Evolutionary conservation across 1,140 invertebrate species (phyloP).

Genomic region (Mylabris phalerata): DNA sequence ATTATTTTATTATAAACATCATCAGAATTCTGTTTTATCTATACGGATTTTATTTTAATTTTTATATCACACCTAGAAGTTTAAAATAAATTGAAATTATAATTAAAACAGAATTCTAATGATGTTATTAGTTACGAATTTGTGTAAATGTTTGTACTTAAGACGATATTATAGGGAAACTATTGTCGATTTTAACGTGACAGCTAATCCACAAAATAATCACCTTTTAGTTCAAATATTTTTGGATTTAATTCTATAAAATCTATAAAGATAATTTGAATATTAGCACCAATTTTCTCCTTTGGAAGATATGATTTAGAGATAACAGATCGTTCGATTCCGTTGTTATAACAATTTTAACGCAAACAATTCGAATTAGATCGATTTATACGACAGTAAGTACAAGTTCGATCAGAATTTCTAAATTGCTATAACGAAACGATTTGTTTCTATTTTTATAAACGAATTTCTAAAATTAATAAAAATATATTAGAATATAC

Average conservation of each 20-base stretch:
- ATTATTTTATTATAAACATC: neutral
- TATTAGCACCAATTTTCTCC: too few species aligned
- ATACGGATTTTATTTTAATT: neutral
- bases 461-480: constrained; percentile 1
- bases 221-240: too few species aligned
- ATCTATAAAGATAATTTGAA: too few species aligned
- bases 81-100: neutral
- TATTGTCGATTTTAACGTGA: too few species aligned
- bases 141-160: neutral
- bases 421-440: constrained; percentile 3
- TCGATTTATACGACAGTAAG: neutral
- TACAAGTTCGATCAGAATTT: neutral
- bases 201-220: too few species aligned
- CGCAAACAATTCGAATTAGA: neutral
- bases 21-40: neutral
- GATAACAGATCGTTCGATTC: too few species aligned
- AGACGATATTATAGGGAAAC: neutral
- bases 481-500: constrained; percentile 4
- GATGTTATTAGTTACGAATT: neutral
- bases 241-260: too few species aligned
- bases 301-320: too few species aligned
- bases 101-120: neutral
- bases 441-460: neutral
- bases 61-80: neutral
- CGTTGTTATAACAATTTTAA: neutral